phyloP scores from a whole-genome alignment of 2,113 vertebrate species.

The Okapia johnstoni region DNA sequence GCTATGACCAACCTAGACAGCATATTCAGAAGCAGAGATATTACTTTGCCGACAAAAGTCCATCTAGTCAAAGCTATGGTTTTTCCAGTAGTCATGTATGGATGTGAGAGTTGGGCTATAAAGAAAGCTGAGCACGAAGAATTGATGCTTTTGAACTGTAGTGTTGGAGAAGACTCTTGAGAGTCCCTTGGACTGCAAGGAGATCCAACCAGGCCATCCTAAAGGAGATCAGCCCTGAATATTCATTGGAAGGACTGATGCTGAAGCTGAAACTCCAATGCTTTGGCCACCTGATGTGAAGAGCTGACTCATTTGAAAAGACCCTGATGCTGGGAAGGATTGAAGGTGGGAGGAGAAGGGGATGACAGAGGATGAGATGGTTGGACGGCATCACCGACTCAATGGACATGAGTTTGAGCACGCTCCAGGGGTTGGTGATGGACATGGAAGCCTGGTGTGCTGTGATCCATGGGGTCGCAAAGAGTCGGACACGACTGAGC shows the following conservation, averaged over 20 bases:
- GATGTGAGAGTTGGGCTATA: not conserved
- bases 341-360: not conserved
- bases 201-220: not conserved
- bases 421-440: not conserved
- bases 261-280: not conserved
- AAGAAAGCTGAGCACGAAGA: not conserved
- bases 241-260: not conserved
- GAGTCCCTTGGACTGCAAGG: not conserved
- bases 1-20: not conserved
- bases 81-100: not conserved
- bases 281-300: not conserved
- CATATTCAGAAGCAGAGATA: not conserved
- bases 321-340: not conserved
- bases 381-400: not conserved
- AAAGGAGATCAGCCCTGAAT: not conserved
- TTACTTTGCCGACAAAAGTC: not conserved
- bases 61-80: not conserved
- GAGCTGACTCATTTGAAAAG: not conserved
- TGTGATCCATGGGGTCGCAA: fast-evolving
- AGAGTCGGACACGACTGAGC: not conserved
- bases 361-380: not conserved
- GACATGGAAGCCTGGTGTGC: fast-evolving
- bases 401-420: not conserved
- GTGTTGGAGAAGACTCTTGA: not conserved
- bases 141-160: not conserved